Base-by-base conservation (phyloP, 2,888 invertebrate genomes). In the Tinea semifulvella region DNA sequence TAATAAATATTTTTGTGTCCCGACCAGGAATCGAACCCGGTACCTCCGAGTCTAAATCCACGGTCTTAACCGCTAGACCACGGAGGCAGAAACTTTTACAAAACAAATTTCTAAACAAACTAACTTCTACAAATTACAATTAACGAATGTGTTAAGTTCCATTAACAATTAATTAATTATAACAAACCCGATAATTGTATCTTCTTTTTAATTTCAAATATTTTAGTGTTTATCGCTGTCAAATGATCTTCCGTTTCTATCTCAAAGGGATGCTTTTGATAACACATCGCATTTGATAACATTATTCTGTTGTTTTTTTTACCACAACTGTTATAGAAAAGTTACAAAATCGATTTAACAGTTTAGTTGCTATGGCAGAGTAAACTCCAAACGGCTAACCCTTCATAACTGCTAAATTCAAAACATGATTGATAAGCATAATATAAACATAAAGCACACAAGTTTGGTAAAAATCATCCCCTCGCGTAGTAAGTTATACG, bases 151-250 rank as follows among this genome's bases (percentile, higher is more conserved):
- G 25, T 22, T 22, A 22, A 5, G 25, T 8, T 22, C 25, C 25
- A 22, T 7, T 22, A 22, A 22, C 5, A 22, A 22, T 22, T 7
- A 22, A 22, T 7, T 22, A 22, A 22, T 7, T 22, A 8, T 22
- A 40, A 40, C n/a, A 20, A 18, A 92, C 92, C 93, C 64, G 92
- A 90, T 50, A 93, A 68, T 56, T 92, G 88, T 63, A 93, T 92
- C 70, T 92, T 91, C 75, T 92, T 93, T 69, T 92, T 93, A 46
- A 92, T 87, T 73, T 92, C 92, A 58, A 88, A 84, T 63, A 92
- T 92, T 81, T 91, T 89, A 53, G 87, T 88, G 65, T 91, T 91
- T 43, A 89, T 81, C 44, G 81, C 82, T 16, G 83, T 83, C 28
- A 88, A 65, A 36, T 76, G 81, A 48, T 84, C 84, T 42, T 82